phyloP scores from a whole-genome alignment of 1,140 invertebrate species.

The Diachasmimorpha longicaudata region DNA sequence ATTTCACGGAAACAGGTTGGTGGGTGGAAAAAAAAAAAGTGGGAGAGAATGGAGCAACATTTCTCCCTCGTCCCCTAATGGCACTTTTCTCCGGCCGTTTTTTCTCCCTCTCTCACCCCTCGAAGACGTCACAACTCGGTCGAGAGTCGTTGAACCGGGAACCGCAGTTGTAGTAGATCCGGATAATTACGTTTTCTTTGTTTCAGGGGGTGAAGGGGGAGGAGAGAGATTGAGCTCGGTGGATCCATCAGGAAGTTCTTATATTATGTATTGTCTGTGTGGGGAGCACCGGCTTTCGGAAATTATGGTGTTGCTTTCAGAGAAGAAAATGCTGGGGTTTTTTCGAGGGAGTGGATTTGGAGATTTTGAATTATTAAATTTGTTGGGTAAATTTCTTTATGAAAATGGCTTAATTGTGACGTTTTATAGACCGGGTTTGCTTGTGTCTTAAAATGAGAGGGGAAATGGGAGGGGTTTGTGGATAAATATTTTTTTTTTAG shows the following conservation, averaged over 20 bases:
- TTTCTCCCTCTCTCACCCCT: background rate
- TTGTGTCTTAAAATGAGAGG: no score
- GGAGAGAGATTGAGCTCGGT: background rate
- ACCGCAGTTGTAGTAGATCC: conserved; percentile 19
- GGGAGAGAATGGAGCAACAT: background rate
- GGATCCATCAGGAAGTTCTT: background rate
- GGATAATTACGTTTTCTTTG: conserved; percentile 23
- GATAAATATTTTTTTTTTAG: no score
- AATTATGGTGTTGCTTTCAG: no score
- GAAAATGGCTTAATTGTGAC: no score
- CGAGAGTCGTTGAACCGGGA: conserved; percentile 26
- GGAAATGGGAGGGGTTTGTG: no score
- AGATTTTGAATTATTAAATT: no score
- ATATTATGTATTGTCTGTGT: background rate
- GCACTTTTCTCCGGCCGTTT: background rate
- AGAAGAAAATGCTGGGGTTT: no score
- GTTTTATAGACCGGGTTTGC: no score
- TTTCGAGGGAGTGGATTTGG: no score
- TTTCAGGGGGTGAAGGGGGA: background rate
- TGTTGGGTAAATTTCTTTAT: no score
- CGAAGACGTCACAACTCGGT: conserved; percentile 21
- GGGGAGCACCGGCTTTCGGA: background rate
- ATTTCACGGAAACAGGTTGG: background rate
- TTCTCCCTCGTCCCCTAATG: background rate
- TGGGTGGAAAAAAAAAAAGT: background rate